These are phyloP conservation scores for Larimichthys polyactis DNA, from an alignment of 2,113 vertebrate genomes.

Conservation along the genomic window DNA sequence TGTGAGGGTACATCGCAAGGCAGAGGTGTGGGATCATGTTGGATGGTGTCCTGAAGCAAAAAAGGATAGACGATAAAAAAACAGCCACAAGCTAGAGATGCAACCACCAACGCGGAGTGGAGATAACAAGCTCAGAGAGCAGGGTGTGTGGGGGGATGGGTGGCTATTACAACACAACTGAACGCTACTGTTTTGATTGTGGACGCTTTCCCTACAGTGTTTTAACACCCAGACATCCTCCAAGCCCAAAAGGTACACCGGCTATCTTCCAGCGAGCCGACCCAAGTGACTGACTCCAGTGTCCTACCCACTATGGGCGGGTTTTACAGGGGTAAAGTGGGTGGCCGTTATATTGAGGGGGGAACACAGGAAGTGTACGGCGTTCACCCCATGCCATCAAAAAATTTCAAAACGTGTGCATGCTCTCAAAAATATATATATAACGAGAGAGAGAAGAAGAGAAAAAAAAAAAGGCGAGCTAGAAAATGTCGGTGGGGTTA, in stretches of 20 bases:
- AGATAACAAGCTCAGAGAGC: slow-evolving; percentile 59
- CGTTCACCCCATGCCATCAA: slow-evolving; percentile 85
- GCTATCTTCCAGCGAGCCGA: slow-evolving; percentile 72
- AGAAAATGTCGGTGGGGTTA: slow-evolving; percentile 59
- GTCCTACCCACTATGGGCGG: slow-evolving; percentile 99
- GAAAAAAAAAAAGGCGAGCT: slow-evolving; percentile 52
- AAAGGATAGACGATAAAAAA: slow-evolving; percentile 14
- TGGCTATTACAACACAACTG: slow-evolving; percentile 59
- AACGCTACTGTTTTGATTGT: slow-evolving; percentile 65
- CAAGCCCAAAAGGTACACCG: slow-evolving; percentile 47
- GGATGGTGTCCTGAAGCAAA: slow-evolving; percentile 9
- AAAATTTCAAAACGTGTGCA: slow-evolving; percentile 84
- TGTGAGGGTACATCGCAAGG: not conserved
- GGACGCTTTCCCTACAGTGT: slow-evolving; percentile 29
- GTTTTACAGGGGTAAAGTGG: slow-evolving; percentile 92
- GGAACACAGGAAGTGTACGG: slow-evolving; percentile 96
- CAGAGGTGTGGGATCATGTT: not conserved
- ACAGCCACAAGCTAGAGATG: slow-evolving; percentile 26
- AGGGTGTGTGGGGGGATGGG: slow-evolving; percentile 76
- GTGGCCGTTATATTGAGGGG: slow-evolving; percentile 95
- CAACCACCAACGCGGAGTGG: slow-evolving; percentile 20
- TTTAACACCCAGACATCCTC: slow-evolving; percentile 22
- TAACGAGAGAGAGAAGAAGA: slow-evolving; percentile 15
- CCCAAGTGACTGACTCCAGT: slow-evolving; percentile 88
- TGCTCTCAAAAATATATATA: slow-evolving; percentile 75